Percentiles rank a stretch among this genome's conserved stretches.
phyloP scores from a whole-genome alignment of 2,888 invertebrate genomes.

The Stenichneumon culpator region DNA sequence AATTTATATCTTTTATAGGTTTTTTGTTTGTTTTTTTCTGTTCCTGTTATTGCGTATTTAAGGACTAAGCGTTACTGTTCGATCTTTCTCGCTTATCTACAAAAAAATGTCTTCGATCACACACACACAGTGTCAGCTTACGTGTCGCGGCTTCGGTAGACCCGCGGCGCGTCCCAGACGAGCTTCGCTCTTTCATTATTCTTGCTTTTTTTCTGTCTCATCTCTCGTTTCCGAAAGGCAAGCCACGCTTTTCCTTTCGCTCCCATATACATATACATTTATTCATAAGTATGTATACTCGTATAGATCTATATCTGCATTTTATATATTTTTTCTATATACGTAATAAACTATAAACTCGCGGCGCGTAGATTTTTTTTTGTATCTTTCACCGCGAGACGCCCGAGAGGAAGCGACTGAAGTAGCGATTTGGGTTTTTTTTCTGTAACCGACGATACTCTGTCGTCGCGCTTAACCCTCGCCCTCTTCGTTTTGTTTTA shows the following conservation, averaged over 20 bases:
- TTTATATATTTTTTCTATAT: conserved; percentile 78
- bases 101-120: conserved; percentile 69
- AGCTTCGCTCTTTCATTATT: conserved; percentile 40
- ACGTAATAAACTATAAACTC: conserved; percentile 83
- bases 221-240: conserved; percentile 52
- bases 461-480: conserved; percentile 16
- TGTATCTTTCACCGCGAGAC: conserved; percentile 34
- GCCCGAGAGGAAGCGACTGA: conserved; percentile 55
- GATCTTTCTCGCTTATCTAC: conserved; percentile 72
- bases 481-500: conserved; percentile 52
- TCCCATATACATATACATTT: conserved; percentile 66
- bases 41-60: conserved; percentile 71
- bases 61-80: conserved; percentile 66
- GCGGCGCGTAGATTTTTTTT: conserved; percentile 15
- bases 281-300: conserved; percentile 71
- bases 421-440: conserved; percentile 20
- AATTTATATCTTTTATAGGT: conserved; percentile 78
- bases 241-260: conserved; percentile 47
- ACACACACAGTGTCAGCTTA: conserved; percentile 52
- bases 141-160: conserved; percentile 43
- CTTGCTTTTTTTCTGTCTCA: conserved; percentile 20
- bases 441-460: not conserved
- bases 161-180: conserved; percentile 56
- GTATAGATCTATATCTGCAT: conserved; percentile 74
- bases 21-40: conserved; percentile 32